These are phyloP conservation scores for Melanargia galathea DNA, from an alignment of 2,888 invertebrate species.

Conservation along the genomic window DNA sequence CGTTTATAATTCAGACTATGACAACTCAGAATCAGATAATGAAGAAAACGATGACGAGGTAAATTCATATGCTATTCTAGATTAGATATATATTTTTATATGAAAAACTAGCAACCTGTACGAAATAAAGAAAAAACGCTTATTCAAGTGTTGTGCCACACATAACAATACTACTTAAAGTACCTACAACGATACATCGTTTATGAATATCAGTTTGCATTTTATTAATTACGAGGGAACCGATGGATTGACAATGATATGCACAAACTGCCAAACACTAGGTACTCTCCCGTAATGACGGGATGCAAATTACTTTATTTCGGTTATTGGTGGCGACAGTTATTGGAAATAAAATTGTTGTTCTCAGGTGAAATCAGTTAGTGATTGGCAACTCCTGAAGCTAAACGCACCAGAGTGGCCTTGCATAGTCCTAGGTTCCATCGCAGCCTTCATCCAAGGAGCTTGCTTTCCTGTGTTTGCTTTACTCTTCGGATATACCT, in stretches of 20 bases:
- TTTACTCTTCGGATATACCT: slow-evolving; percentile 86
- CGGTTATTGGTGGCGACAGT: too few relatives aligned
- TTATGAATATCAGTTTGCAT: too few relatives aligned
- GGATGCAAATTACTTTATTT: background rate
- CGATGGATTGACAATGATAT: too few relatives aligned
- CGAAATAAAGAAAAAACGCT: too few relatives aligned
- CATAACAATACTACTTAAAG: too few relatives aligned
- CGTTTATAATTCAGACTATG: slow-evolving; percentile 64
- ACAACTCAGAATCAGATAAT: slow-evolving; percentile 59
- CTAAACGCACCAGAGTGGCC: slow-evolving; percentile 85
- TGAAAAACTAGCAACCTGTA: background rate
- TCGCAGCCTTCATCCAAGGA: slow-evolving; percentile 85
- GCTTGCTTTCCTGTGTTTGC: slow-evolving; percentile 86
- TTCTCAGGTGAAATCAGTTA: slow-evolving; percentile 59
- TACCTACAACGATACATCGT: too few relatives aligned
- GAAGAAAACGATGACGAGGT: slow-evolving; percentile 67
- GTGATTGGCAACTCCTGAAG: slow-evolving; percentile 79
- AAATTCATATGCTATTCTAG: slow-evolving; percentile 9
- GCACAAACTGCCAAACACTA: too few relatives aligned
- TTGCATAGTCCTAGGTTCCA: slow-evolving; percentile 81
- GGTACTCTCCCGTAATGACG: too few relatives aligned
- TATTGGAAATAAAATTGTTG: slow-evolving; percentile 19
- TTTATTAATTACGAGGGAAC: too few relatives aligned
- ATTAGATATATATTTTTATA: background rate
- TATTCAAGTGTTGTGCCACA: too few relatives aligned